A percentile compares a stretch with the other conserved stretches of the same genome.
Conservation (phyloP, 1,140 invertebrate species). For the Antheraea pernyi region DNA sequence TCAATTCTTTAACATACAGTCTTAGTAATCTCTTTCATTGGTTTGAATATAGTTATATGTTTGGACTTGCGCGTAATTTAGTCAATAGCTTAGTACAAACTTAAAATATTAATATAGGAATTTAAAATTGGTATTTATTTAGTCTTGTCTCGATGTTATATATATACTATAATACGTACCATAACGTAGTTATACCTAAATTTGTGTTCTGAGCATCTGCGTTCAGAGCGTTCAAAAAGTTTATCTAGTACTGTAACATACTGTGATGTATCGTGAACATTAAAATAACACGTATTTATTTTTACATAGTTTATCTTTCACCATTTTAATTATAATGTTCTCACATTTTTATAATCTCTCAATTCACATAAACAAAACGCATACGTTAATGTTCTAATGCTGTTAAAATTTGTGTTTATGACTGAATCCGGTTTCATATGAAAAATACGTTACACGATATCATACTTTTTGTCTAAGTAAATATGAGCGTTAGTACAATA, state of each 20-base stretch:
- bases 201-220: no score
- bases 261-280: background rate
- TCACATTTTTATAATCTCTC: constrained; percentile 1
- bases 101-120: no score
- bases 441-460: background rate
- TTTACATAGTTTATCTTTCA: background rate
- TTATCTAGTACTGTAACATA: background rate
- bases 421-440: background rate
- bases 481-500: background rate
- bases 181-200: no score
- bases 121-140: no score
- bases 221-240: background rate
- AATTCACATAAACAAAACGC: background rate
- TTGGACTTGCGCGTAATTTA: no score
- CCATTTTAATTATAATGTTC: constrained; percentile 4
- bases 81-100: no score
- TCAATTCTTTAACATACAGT: no score
- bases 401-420: background rate
- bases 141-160: no score
- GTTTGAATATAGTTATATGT: no score
- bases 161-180: no score
- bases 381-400: background rate
- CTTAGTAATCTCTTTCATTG: no score
- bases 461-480: background rate
- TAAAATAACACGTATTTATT: background rate